Evolutionary conservation across 2,888 invertebrate genomes (phyloP).

Genomic region (Drosophila flavopinicola): DNA sequence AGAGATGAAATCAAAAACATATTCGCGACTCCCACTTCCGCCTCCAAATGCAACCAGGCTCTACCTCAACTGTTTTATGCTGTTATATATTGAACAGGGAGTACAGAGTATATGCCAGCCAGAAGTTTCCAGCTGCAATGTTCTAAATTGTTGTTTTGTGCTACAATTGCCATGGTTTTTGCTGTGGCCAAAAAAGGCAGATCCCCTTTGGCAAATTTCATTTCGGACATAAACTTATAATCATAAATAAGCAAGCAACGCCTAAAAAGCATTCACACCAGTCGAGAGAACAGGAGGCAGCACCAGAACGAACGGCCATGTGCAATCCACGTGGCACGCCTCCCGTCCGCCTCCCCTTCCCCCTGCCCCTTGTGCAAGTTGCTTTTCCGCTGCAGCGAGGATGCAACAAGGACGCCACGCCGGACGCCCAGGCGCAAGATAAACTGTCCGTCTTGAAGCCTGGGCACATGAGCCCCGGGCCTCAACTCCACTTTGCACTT

Average conservation of each 20-base stretch:
- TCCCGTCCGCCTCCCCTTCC: constrained; percentile 8
- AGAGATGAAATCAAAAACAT: no score
- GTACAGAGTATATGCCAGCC: background rate
- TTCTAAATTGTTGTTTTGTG: constrained; percentile 13
- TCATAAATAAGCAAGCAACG: constrained; percentile 72
- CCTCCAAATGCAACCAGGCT: no score
- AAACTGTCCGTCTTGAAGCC: constrained; percentile 73
- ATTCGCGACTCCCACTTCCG: no score
- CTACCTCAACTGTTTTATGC: no score
- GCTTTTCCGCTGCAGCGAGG: constrained; percentile 49
- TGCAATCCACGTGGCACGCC: constrained; percentile 25
- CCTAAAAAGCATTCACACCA: constrained; percentile 56
- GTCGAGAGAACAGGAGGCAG: constrained; percentile 14
- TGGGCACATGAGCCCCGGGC: constrained; percentile 39
- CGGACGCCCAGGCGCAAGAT: constrained; percentile 63
- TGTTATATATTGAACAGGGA: constrained; percentile 2
- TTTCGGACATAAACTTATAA: constrained; percentile 75
- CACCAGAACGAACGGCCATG: constrained; percentile 16
- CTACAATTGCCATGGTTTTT: constrained; percentile 6
- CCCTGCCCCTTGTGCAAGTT: constrained; percentile 14
- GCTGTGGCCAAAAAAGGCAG: constrained; percentile 12
- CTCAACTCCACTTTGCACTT: constrained; percentile 68
- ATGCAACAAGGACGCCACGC: constrained; percentile 32
- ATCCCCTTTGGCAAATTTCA: constrained; percentile 64
- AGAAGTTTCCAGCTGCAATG: constrained; percentile 6